These are phyloP conservation scores for Diorhabda sublineata DNA, from an alignment of 1,140 invertebrate species.

Conservation along the genomic window DNA sequence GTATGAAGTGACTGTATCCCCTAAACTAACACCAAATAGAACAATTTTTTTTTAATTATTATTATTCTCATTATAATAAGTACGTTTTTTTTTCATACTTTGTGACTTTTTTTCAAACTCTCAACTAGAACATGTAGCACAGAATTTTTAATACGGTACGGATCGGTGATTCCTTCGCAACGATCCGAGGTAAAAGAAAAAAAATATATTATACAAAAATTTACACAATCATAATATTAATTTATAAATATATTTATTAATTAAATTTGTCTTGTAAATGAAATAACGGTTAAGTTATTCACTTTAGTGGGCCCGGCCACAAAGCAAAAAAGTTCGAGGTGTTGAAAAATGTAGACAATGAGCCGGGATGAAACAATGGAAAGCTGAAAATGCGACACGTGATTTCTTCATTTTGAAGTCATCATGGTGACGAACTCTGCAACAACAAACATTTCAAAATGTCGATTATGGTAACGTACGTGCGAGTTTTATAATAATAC, in stretches of 20 bases:
- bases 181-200: constrained; percentile 27
- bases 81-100: constrained; percentile 39
- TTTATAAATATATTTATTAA: constrained; percentile 45
- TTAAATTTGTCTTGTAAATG: constrained; percentile 44
- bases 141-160: constrained; percentile 35
- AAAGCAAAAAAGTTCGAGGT: constrained; percentile 42
- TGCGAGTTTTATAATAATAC: too few species aligned
- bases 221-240: constrained; percentile 46
- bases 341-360: constrained; percentile 42
- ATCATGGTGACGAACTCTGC: constrained; percentile 98
- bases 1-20: constrained; percentile 39
- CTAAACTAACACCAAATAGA: constrained; percentile 34
- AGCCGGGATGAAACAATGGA: constrained; percentile 50
- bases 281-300: constrained; percentile 46
- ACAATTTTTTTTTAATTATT: constrained; percentile 14
- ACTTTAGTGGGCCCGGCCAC: constrained; percentile 45
- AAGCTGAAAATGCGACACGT: constrained; percentile 51
- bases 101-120: constrained; percentile 37
- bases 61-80: constrained; percentile 26
- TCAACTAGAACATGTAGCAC: constrained; percentile 37
- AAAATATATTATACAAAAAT: constrained; percentile 48
- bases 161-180: background rate
- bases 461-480: background rate
- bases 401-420: constrained; percentile 89
- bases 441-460: constrained; percentile 51